Base-by-base conservation (phyloP, 1,140 invertebrate genomes). In the Solenopsis invicta region DNA sequence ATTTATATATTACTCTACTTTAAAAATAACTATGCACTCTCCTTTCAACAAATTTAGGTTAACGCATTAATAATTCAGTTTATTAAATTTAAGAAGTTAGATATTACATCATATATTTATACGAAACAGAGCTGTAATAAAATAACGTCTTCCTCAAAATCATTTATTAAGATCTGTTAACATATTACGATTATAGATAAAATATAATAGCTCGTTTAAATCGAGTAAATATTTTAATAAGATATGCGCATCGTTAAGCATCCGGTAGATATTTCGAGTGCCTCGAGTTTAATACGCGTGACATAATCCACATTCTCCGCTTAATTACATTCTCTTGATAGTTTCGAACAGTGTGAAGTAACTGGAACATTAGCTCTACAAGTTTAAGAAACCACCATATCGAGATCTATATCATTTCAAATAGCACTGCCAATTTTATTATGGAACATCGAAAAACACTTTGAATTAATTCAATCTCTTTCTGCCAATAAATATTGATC, bases 301-400 rank as follows among this genome's bases (percentile, higher is more conserved):
- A 90, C 89, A 91, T 90, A 89, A 92, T 88, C 89, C 82, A 89
- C 91, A 92, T 92, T 93, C 92, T 89, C 81, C 66, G 85, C 85
- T 92, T 93, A 93, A 93, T 93, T 93, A 91, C 92, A 93, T 93
- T 93, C 91, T 86, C 91, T 87, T 91, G 77, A 91, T 92, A 91
- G 90, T 92, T 90, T 59, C 72, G 69, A 92, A 87, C 82, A 78
- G 71, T 84, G 84, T 24, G 81, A 77, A 86, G 82, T 74, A 86
- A 85, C 74, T 72, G 76, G 45, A 56, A 74, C 50, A 56, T 56
- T 48, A 45, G 67, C 80, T 41, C 21, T 16, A 50, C 48, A 77
- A 87, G 69, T 80, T 87, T 88, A 88, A 86, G 77, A 90, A 80
- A 67, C 29, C 59, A 61, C 12, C 4, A 62, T 21, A 37, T 84